phyloP scores from a whole-genome alignment of 2,888 invertebrate species.

The Drosophila paranaensis region DNA sequence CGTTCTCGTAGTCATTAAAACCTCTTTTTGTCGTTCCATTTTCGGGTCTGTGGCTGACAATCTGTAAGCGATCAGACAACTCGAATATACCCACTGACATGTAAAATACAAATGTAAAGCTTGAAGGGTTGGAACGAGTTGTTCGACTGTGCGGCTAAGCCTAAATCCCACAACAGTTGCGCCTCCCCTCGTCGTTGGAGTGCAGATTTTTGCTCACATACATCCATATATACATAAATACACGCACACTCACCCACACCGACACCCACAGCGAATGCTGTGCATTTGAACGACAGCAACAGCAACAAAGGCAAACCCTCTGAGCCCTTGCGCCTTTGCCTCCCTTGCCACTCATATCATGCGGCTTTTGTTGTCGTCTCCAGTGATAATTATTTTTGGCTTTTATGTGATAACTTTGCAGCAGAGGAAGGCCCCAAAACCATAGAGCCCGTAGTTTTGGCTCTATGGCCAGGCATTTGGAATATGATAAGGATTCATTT shows the following conservation, averaged over 20 bases:
- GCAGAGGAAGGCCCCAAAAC: conserved; percentile 25
- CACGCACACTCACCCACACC: conserved; percentile 16
- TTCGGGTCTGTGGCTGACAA: conserved; percentile 43
- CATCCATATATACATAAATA: neutral
- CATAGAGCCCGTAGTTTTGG: conserved; percentile 41
- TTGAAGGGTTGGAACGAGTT: neutral
- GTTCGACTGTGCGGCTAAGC: conserved; percentile 18
- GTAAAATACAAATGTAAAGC: conserved; percentile 40
- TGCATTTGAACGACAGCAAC: conserved; percentile 63
- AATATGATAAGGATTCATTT: conserved; percentile 74
- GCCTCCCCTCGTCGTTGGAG: conserved; percentile 6
- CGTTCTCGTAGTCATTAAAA: conserved; percentile 46
- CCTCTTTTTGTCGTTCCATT: conserved; percentile 31
- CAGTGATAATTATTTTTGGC: conserved; percentile 80
- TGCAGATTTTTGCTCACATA: conserved; percentile 46
- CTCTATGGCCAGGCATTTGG: conserved; percentile 44
- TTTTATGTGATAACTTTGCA: conserved; percentile 77
- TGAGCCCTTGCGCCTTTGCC: neutral
- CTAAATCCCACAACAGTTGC: conserved; percentile 37
- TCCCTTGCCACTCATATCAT: conserved; percentile 35
- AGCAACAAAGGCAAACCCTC: conserved; percentile 37
- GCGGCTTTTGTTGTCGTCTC: conserved; percentile 68
- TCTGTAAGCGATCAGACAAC: conserved; percentile 75
- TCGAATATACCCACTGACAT: conserved; percentile 74
- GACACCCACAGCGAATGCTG: conserved; percentile 36